Evolutionary conservation across 2,888 invertebrate genomes (phyloP), one percentile per base, ranked within the genome.

Genomic region (Alviniconcha strummeri): DNA sequence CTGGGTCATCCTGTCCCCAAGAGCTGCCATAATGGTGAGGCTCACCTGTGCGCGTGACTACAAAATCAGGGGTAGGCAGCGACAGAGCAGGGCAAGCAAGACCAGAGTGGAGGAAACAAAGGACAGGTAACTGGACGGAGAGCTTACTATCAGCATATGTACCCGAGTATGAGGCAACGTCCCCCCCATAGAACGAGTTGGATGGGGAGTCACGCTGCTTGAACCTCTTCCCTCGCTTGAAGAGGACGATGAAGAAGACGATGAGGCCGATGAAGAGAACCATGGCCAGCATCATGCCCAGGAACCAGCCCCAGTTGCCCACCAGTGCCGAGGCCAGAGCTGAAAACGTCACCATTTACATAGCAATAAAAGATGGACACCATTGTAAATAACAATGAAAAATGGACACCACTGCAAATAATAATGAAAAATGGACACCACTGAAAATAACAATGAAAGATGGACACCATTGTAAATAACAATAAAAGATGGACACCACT

Each of bases 261-360:
- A 92, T 86, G 54, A 93, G 88, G 17, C 87, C 88, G 8, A 94
- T 90, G 67, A 93, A 90, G 9, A 94, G 86, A 6, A 92, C 87
- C 8, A 93, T 87, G 1, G 92, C 90, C 4, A 92, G 85, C 72
- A 94, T 84, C 86, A 94, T 90, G 13, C 93, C 93, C 19, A 94
- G 90, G 88, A 94, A 94, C 94, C 94, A 94, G 55, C 92, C 93
- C 80, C 93, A 92, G 85, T 91, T 93, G 77, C 93, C 91, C 7
- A 93, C 88, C 69, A 91, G 83, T 56, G 89, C 89, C 71, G 86
- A 87, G 8, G 90, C 91, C 67, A 88, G 83, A 55, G 90, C 92
- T 92, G 89, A 36, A 89, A 84, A 36, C 0, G 36, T 36, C 36
- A 36, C 36, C 36, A 36, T 36, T 36, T 0, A 1, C 36, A 36